phyloP scores from a whole-genome alignment of 2,797 vertebrate genomes.

The Sphenodon punctatus region DNA sequence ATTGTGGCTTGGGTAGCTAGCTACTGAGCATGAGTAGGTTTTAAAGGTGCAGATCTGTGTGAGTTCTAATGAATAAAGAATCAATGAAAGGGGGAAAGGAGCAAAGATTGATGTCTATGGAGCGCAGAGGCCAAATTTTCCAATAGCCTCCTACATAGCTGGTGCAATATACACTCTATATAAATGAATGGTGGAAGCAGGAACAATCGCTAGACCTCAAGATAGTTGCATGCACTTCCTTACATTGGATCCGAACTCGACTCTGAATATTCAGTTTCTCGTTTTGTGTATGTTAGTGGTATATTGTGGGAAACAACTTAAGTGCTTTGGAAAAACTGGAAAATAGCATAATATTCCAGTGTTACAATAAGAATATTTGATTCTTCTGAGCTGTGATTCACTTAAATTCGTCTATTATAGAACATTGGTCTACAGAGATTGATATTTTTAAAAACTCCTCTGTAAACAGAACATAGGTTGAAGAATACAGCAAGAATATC shows the following conservation, averaged over 20 bases:
- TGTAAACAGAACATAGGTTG: background rate
- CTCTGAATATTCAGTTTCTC: background rate
- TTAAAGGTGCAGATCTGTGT: too few relatives aligned
- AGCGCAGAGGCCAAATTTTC: background rate
- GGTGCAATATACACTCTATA: too few relatives aligned
- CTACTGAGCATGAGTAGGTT: background rate
- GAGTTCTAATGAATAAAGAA: constrained; percentile 2
- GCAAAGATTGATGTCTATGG: background rate
- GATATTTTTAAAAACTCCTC: too few relatives aligned
- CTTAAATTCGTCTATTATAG: background rate
- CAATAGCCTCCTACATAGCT: background rate
- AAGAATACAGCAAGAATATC: background rate
- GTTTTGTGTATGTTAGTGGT: background rate
- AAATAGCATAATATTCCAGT: background rate
- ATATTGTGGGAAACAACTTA: background rate
- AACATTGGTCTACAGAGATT: background rate
- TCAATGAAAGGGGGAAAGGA: background rate
- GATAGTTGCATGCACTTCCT: background rate
- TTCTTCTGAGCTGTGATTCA: background rate
- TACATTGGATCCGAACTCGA: background rate
- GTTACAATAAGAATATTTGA: background rate
- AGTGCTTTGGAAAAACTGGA: background rate
- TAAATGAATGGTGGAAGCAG: background rate
- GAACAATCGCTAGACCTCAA: too few relatives aligned
- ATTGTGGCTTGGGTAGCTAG: accelerated